Base-by-base conservation (phyloP, 2,888 invertebrate species). In the Meiosimyza platycephala region DNA sequence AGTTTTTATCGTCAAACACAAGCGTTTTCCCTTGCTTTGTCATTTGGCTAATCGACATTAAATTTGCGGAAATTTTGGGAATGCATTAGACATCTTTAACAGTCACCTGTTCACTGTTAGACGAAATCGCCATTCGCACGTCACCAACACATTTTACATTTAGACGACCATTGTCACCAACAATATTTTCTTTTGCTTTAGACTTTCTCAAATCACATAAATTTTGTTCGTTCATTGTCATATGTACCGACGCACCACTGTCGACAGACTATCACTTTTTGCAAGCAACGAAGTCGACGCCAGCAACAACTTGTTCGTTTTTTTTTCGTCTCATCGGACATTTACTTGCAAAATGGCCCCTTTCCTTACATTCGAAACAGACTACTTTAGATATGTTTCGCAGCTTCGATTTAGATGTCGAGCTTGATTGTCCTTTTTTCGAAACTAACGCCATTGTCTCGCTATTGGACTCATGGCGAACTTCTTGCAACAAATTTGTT, bases 21-120 rank as follows among this genome's bases (percentile, higher is more conserved):
- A 75, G 63, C 52, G 75, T 75, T 70, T 75, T 75, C 62, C 72
- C 72, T 71, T 75, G 48, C 28, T 66, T 62, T 69, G 72, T 62
- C 72, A 72, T 72, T 70, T 74, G 72, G 40, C 71, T 72, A 65
- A 75, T 55, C 47, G 72, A 71, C 72, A 72, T 75, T 47, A 73
- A 68, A 72, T 73, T 75, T 47, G 70, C 70, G 50, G 60, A 67
- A 15, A 71, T 67, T 28, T 67, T 67, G 40, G 64, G 74, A 68
- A 74, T 68, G 55, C 70, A 73, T 50, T 73, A 63, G 60, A 73
- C 73, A 66, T 75, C 65, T 62, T 68, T 75, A 51, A 74, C 52
- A 47, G 64, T 73, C 55, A 73, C 63, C 57, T 66, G 66, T 59
- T 71, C 33, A 4, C 63, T 51, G 47, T 70, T 70, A 15, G 70